Conservation (phyloP, 2,113 vertebrate species). For the Onychorhynchus coronatus region DNA sequence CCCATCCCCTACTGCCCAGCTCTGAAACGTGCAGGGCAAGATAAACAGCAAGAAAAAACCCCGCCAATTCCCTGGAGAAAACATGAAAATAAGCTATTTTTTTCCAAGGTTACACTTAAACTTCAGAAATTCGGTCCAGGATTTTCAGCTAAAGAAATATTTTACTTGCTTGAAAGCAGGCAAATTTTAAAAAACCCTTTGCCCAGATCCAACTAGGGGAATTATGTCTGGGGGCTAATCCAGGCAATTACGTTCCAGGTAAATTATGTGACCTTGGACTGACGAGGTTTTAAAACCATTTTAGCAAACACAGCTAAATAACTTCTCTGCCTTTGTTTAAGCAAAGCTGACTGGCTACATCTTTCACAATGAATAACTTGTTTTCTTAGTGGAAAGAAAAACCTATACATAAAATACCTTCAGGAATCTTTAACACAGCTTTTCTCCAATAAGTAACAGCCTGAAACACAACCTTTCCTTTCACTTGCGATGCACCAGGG, state of each 20-base stretch:
- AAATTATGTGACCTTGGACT: not conserved
- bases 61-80: not conserved
- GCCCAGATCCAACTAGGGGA: not conserved
- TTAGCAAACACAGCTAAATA: slow-evolving; percentile 13
- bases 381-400: not conserved
- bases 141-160: not conserved
- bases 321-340: not conserved
- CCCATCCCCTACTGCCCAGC: not conserved
- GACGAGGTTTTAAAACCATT: not conserved
- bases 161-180: not conserved
- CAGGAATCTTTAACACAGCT: not conserved
- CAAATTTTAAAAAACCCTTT: not conserved
- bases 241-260: not conserved
- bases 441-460: not conserved
- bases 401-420: not conserved
- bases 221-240: not conserved
- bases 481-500: not conserved
- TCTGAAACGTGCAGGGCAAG: not conserved
- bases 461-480: not conserved
- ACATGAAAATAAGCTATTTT: not conserved
- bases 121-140: not conserved
- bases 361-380: not conserved
- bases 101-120: not conserved
- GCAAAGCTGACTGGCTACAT: not conserved
- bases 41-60: not conserved